Conservation (phyloP, 2,797 vertebrate genomes). For the Lycodopsis pacificus region DNA sequence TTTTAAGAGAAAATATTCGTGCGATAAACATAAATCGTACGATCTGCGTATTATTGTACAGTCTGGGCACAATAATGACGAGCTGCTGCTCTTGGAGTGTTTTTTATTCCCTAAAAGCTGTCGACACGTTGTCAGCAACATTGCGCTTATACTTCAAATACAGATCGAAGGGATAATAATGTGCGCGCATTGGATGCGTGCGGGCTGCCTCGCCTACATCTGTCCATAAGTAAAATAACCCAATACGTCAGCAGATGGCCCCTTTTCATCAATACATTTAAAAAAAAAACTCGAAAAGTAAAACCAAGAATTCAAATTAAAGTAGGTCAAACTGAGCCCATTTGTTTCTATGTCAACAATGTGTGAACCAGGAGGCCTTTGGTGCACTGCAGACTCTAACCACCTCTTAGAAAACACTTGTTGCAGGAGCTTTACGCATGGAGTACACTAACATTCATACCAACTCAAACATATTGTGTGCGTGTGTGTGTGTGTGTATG, state of each 20-base stretch:
- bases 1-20: background rate
- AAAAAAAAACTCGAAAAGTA: background rate
- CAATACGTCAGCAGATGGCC: background rate
- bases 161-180: background rate
- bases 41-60: background rate
- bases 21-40: background rate
- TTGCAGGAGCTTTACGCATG: constrained; percentile 44
- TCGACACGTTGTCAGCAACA: background rate
- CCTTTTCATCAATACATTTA: background rate
- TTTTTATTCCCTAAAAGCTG: background rate
- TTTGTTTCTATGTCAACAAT: background rate
- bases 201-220: background rate
- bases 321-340: background rate
- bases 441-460: background rate
- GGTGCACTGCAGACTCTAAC: background rate
- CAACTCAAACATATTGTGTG: constrained; percentile 16
- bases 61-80: background rate
- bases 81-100: background rate
- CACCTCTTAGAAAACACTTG: constrained; percentile 32
- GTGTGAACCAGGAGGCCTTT: background rate
- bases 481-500: constrained; percentile 8
- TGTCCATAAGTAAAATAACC: background rate
- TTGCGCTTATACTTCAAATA: background rate
- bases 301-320: background rate
- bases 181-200: background rate